These are phyloP conservation scores for Allophyes oxyacanthae DNA, from an alignment of 2,888 invertebrate species.

Conservation along the genomic window DNA sequence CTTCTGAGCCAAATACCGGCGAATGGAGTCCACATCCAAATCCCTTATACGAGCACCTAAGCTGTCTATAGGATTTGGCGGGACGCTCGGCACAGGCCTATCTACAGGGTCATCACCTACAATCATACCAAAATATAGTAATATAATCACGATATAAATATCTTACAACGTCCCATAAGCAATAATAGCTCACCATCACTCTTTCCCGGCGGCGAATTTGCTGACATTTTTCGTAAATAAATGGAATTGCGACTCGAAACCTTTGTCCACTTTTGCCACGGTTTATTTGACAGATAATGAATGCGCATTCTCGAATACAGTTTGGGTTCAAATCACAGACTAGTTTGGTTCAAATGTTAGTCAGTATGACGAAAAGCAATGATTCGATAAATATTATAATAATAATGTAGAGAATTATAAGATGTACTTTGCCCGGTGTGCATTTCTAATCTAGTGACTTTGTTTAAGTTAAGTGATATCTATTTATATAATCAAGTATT, in stretches of 20 bases:
- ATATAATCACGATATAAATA: slow-evolving; percentile 31
- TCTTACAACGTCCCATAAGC: slow-evolving; percentile 3
- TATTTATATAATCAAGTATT: background rate
- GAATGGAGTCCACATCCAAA: slow-evolving; percentile 90
- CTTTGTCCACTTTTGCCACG: slow-evolving; percentile 79
- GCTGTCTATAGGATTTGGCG: slow-evolving; percentile 80
- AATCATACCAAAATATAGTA: slow-evolving; percentile 56
- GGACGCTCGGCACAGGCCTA: slow-evolving; percentile 66
- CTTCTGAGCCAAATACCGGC: slow-evolving; percentile 91
- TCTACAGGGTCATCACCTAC: slow-evolving; percentile 72
- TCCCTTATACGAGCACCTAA: slow-evolving; percentile 79
- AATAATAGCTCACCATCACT: slow-evolving; percentile 75
- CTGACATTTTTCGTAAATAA: slow-evolving; percentile 82
- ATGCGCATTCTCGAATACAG: slow-evolving; percentile 76
- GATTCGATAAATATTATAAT: slow-evolving; percentile 1
- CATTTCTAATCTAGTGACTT: slow-evolving; percentile 5
- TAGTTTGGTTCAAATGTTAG: too few relatives aligned
- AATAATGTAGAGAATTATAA: slow-evolving; percentile 14
- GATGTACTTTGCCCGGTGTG: slow-evolving; percentile 45
- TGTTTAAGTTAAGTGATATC: background rate
- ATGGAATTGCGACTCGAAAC: slow-evolving; percentile 79
- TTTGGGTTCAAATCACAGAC: slow-evolving; percentile 29
- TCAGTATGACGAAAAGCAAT: slow-evolving; percentile 1
- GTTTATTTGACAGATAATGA: slow-evolving; percentile 76
- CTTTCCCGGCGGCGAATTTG: slow-evolving; percentile 83